Conservation (phyloP, 1,140 invertebrate species). For the Cephus cinctus region DNA sequence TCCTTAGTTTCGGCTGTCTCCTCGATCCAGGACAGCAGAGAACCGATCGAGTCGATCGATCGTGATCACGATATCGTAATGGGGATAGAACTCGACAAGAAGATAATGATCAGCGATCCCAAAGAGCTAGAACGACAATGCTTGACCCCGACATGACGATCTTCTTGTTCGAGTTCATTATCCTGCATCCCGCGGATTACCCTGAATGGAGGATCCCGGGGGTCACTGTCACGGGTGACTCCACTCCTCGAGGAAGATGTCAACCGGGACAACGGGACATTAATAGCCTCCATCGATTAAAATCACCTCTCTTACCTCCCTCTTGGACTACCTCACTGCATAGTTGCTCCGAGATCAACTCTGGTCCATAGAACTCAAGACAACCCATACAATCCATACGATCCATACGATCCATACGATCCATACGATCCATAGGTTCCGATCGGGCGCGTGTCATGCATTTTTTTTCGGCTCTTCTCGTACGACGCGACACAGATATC, state of each 20-base stretch:
- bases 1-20: no score
- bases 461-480: no score
- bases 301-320: no score
- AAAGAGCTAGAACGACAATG: slow-evolving; percentile 2
- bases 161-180: slow-evolving; percentile 2
- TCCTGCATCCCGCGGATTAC: slow-evolving; percentile 1
- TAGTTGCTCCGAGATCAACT: no score
- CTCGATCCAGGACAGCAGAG: slow-evolving; percentile 5
- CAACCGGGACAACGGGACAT: slow-evolving; percentile 19
- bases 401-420: no score
- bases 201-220: background rate
- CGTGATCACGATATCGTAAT: slow-evolving; percentile 27
- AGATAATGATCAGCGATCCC: slow-evolving; percentile 28
- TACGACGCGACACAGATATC: no score
- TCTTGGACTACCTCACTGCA: no score
- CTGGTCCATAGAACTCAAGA: no score
- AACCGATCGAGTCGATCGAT: slow-evolving; percentile 5
- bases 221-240: slow-evolving; percentile 5
- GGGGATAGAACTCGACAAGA: slow-evolving; percentile 12
- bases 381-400: no score
- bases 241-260: slow-evolving; percentile 1
- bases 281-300: no score
- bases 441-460: no score
- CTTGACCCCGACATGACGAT: slow-evolving; percentile 16
- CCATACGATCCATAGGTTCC: no score